Conservation (phyloP, 2,113 vertebrate genomes). For the Ailurus styani region DNA sequence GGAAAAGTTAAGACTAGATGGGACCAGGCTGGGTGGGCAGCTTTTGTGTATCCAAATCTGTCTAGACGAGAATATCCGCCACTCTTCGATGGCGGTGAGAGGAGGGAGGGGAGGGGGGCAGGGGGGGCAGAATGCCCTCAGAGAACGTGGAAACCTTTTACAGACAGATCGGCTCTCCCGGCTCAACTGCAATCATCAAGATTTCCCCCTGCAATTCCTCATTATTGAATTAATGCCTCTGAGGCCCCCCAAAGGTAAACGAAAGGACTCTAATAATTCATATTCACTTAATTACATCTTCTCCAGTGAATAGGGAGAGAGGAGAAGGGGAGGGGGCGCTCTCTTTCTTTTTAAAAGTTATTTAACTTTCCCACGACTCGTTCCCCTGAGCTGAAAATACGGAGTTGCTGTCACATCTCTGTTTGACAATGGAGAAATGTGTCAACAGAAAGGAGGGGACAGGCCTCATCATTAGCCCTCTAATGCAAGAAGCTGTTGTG, state of each 20-base stretch:
- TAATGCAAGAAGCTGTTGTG: slow-evolving; percentile 96
- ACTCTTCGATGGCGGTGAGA: slow-evolving; percentile 1
- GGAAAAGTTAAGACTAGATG: slow-evolving; percentile 33
- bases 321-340: slow-evolving; percentile 76
- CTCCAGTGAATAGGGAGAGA: slow-evolving; percentile 78
- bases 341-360: slow-evolving; percentile 85
- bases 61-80: slow-evolving; percentile 48
- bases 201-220: slow-evolving; percentile 76
- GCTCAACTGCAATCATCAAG: slow-evolving; percentile 82
- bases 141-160: slow-evolving; percentile 62
- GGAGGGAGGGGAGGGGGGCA: not conserved
- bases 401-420: slow-evolving; percentile 89
- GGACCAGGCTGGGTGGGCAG: slow-evolving; percentile 33
- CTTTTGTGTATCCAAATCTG: slow-evolving; percentile 65
- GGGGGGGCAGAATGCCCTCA: slow-evolving; percentile 20
- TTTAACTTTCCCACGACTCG: slow-evolving; percentile 99
- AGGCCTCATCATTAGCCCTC: slow-evolving; percentile 87
- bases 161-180: slow-evolving; percentile 46
- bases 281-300: slow-evolving; percentile 87
- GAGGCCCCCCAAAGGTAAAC: slow-evolving; percentile 83
- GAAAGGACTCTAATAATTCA: slow-evolving; percentile 85
- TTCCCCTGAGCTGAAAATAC: slow-evolving; percentile 87
- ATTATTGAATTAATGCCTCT: slow-evolving; percentile 84
- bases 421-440: slow-evolving; percentile 96
- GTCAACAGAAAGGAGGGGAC: slow-evolving; percentile 94